Evolutionary conservation across 2,113 vertebrate species (phyloP).

Genomic region (Cinclus mexicanus): DNA sequence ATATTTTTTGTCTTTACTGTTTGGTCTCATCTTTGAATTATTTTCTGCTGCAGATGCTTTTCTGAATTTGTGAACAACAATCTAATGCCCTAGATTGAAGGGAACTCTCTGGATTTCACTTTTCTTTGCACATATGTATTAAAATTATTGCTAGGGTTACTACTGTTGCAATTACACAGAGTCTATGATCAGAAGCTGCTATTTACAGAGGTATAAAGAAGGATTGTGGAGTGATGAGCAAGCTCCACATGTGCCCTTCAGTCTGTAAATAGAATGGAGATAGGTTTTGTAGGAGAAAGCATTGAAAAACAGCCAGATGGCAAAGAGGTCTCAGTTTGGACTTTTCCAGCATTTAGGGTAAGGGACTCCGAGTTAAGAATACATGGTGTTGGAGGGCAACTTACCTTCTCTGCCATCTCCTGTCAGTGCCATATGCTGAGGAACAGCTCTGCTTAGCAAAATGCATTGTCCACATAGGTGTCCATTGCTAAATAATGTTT

Average conservation of each 20-base stretch:
- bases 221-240: not conserved
- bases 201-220: not conserved
- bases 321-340: not conserved
- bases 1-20: not conserved
- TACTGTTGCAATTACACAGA: fast-evolving
- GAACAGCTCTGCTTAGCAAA: not conserved
- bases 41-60: not conserved
- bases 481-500: not conserved
- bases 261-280: constrained; percentile 19
- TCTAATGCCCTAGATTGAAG: not conserved
- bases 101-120: not conserved
- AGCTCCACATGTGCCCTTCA: not conserved
- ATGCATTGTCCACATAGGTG: not conserved
- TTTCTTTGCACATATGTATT: not conserved
- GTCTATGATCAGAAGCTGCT: not conserved
- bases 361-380: not conserved
- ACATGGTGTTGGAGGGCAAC: not conserved
- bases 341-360: constrained; percentile 3
- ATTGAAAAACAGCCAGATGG: not conserved
- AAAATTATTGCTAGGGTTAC: not conserved
- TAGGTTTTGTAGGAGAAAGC: not conserved
- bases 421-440: not conserved
- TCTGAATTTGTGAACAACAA: not conserved
- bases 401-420: not conserved
- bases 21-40: not conserved